Evolutionary conservation across 2,797 vertebrate species (phyloP), one percentile per base, ranked within the genome.

Genomic region (Gadopsis marmoratus): DNA sequence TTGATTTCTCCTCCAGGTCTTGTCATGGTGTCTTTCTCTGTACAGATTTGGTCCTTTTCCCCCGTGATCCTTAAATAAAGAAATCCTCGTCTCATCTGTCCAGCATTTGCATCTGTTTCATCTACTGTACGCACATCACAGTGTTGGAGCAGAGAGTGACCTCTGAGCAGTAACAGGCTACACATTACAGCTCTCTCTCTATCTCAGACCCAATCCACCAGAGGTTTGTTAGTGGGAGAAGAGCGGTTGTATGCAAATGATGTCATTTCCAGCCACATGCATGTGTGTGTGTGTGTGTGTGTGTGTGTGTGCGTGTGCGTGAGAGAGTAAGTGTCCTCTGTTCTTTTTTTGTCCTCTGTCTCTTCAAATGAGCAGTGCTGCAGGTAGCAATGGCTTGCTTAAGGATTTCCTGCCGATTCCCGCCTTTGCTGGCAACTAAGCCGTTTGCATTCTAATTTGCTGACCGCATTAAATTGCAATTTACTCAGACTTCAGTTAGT

Each of bases 391-490:
- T 1, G 77, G 78, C 82, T 83, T 50, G 78, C 78, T 89, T 58
- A 78, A 90, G 85, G 90, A 93, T 93, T 91, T 90, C 80, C 81
- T 77, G 77, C 80, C 78, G 78, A 82, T 87, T n/a, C 76, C 74
- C 35, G 39, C 74, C 80, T 82, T 76, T 79, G 85, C 83, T 76
- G 79, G 82, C 83, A 89, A 84, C 80, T 86, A 84, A 84, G 87
- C 79, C 62, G 62, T 84, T 87, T 90, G 91, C 89, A 92, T 94
- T 91, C 82, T 92, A 92, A 94, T 94, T 89, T 85, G 83, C 80
- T 45, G 83, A 88, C 83, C 7, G 56, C 90, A 92, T 94, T 92
- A 92, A 92, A 91, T 81, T 83, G 82, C 87, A 85, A 86, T 94
- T 91, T 90, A 86, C 89, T 87, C 76, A 77, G 74, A 83, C 84